Conservation (phyloP, 2,888 invertebrate genomes). For the Schrankia costaestrigalis region DNA sequence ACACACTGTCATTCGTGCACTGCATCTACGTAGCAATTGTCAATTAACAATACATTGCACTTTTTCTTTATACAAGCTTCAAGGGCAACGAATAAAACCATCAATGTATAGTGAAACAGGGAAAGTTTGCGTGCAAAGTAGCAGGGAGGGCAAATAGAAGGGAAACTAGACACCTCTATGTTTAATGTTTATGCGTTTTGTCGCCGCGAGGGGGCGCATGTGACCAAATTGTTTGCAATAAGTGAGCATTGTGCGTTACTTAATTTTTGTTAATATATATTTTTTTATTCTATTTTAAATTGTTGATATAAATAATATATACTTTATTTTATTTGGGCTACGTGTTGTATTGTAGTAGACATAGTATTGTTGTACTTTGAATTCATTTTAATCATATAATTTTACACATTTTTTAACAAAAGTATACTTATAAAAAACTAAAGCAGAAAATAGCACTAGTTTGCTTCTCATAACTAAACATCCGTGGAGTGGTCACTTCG, state of each 20-base stretch:
- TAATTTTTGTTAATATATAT: not conserved
- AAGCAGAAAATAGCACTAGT: too few species aligned
- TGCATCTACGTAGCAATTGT: not conserved
- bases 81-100: not conserved
- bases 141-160: conserved; percentile 13
- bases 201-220: conserved; percentile 26
- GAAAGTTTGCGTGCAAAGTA: conserved; percentile 13
- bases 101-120: conserved; percentile 17
- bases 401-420: too few species aligned
- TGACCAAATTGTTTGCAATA: conserved; percentile 11
- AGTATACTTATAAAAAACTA: too few species aligned
- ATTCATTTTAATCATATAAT: too few species aligned
- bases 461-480: too few species aligned
- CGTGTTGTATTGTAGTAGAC: too few species aligned
- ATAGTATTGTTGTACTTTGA: too few species aligned
- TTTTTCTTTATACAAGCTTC: not conserved
- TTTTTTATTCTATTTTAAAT: too few species aligned
- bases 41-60: conserved; percentile 8
- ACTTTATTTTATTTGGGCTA: too few species aligned
- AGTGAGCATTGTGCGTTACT: conserved; percentile 13
- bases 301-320: too few species aligned
- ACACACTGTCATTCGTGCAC: conserved; percentile 24
- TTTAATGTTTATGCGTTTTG: conserved; percentile 45
- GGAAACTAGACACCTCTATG: conserved; percentile 31
- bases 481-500: too few species aligned